A percentile compares a stretch with the other conserved stretches of the same genome.
phyloP scores from a whole-genome alignment of 2,888 invertebrate species.

The Drosophila demipolita region DNA sequence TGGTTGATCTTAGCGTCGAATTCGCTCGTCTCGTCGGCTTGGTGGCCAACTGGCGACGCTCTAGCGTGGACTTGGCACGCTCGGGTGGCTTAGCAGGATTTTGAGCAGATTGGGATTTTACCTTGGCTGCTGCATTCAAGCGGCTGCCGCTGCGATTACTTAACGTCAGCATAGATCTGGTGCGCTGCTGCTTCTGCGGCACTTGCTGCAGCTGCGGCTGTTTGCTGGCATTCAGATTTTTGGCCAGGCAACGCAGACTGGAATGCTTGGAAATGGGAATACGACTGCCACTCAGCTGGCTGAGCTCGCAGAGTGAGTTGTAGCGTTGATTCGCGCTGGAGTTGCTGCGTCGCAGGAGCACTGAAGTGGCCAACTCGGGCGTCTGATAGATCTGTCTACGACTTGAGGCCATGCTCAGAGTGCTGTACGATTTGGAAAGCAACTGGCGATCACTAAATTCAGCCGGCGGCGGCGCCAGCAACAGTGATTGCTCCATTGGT shows the following conservation, averaged over 20 bases:
- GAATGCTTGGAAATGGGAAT: conserved; percentile 86
- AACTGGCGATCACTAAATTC: conserved; percentile 50
- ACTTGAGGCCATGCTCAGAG: conserved; percentile 86
- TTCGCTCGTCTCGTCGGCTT: conserved; percentile 52
- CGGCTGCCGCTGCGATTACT: conserved; percentile 16
- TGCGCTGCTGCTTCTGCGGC: conserved; percentile 50
- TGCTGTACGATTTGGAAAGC: conserved; percentile 89
- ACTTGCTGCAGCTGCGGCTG: conserved; percentile 16
- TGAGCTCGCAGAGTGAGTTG: conserved; percentile 85
- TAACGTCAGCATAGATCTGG: conserved; percentile 61
- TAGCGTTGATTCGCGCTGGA: conserved; percentile 58
- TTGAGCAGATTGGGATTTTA: conserved; percentile 1
- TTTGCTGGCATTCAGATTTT: conserved; percentile 30
- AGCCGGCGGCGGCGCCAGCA: conserved; percentile 48
- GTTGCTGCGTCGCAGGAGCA: conserved; percentile 50
- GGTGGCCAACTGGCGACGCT: conserved; percentile 41
- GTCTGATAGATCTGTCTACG: conserved; percentile 66
- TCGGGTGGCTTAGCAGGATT: conserved; percentile 33
- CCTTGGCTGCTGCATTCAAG: conserved; percentile 12
- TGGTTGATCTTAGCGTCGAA: conserved; percentile 45
- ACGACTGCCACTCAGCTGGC: conserved; percentile 86
- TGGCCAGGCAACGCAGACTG: conserved; percentile 69
- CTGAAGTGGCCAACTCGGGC: conserved; percentile 57
- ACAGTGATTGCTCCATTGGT: conserved; percentile 5
- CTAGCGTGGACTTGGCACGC: conserved; percentile 69